These are phyloP conservation scores for Oriolus oriolus DNA, from an alignment of 2,113 vertebrate genomes.

Conservation along the genomic window DNA sequence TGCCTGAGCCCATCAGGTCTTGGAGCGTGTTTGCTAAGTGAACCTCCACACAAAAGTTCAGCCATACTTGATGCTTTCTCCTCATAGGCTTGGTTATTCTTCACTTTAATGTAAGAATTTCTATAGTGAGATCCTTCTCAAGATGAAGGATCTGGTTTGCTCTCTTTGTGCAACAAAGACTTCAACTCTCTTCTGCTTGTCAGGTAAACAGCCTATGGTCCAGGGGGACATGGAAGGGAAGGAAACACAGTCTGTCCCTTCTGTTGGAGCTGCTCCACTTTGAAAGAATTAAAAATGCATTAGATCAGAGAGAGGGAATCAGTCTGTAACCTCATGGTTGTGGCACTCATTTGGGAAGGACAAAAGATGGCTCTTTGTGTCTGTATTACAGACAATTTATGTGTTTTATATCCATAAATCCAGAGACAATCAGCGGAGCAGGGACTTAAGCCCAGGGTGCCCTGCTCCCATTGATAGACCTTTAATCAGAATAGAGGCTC, in stretches of 20 bases:
- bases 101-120: not conserved
- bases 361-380: conserved; percentile 23
- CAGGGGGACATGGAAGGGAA: not conserved
- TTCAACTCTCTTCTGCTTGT: not conserved
- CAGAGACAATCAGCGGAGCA: not conserved
- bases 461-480: not conserved
- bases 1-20: fast-evolving
- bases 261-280: conserved; percentile 11
- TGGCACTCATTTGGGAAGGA: not conserved
- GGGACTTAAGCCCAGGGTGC: not conserved
- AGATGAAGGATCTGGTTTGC: not conserved
- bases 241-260: conserved; percentile 29
- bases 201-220: conserved; percentile 18
- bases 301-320: conserved; percentile 48
- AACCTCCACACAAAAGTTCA: not conserved
- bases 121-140: not conserved
- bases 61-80: not conserved
- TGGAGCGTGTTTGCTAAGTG: not conserved
- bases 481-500: not conserved
- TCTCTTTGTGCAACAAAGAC: not conserved
- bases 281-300: conserved; percentile 64
- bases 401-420: conserved; percentile 18
- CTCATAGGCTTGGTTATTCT: not conserved
- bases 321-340: not conserved
- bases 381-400: not conserved